phyloP scores from a whole-genome alignment of 2,113 vertebrate species.

The Thunnus maccoyii region DNA sequence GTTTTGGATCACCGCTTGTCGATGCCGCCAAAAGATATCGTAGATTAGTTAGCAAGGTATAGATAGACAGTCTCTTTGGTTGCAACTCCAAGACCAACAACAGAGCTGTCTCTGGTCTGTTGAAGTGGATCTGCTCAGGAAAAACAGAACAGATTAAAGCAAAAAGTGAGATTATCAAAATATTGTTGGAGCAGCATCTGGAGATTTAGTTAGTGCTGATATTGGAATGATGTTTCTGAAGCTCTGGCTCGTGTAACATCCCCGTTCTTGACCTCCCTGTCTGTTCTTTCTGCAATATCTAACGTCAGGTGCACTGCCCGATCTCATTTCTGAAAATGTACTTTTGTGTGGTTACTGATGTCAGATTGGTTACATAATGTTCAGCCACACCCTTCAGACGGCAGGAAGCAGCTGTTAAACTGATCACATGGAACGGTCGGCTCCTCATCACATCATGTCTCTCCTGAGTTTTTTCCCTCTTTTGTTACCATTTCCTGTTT shows the following conservation, averaged over 20 bases:
- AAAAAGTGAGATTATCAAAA: conserved; percentile 22
- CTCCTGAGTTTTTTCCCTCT: conserved; percentile 40
- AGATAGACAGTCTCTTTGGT: conserved; percentile 20
- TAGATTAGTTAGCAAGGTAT: conserved; percentile 43
- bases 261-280: background rate
- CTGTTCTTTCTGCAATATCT: conserved; percentile 13
- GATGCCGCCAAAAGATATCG: conserved; percentile 20
- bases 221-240: conserved; percentile 9
- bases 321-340: conserved; percentile 10
- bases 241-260: background rate
- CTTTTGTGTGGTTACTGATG: conserved; percentile 28
- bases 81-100: conserved; percentile 60
- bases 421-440: conserved; percentile 18
- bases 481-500: conserved; percentile 69
- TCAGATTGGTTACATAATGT: conserved; percentile 43
- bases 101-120: conserved; percentile 3
- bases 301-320: background rate
- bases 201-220: conserved; percentile 9
- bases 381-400: conserved; percentile 48
- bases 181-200: background rate
- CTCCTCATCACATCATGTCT: conserved; percentile 27
- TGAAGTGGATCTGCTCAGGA: conserved; percentile 4
- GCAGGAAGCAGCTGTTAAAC: conserved; percentile 69
- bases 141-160: background rate
- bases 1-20: conserved; percentile 24